Evolutionary conservation across 2,888 invertebrate species (phyloP).

Genomic region (Leptodirus hochenwartii): DNA sequence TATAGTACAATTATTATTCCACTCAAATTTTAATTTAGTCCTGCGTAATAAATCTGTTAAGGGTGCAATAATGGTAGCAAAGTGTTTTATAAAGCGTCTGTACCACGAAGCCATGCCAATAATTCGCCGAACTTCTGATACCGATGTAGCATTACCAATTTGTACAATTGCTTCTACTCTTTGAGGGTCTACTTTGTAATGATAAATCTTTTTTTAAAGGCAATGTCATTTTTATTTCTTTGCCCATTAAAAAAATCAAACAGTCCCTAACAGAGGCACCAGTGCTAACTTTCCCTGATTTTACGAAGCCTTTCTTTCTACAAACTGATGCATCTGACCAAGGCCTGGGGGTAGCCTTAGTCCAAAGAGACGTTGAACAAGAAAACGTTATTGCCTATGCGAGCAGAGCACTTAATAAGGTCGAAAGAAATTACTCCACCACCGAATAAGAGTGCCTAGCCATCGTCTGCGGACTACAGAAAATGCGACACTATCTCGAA

Average conservation of each 20-base stretch:
- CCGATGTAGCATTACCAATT: no score
- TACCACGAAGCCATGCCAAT: no score
- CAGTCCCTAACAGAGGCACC: slow-evolving; percentile 10
- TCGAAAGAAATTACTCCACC: slow-evolving; percentile 9
- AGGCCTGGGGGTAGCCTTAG: slow-evolving; percentile 8
- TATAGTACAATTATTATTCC: no score
- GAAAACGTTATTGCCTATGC: slow-evolving; percentile 8
- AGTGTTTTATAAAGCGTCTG: no score
- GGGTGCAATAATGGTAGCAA: no score
- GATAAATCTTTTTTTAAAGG: no score
- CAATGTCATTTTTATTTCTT: no score
- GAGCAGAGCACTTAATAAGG: slow-evolving; percentile 4
- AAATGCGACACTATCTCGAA: slow-evolving; percentile 13
- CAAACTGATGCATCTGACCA: slow-evolving; percentile 8
- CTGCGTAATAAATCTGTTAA: no score
- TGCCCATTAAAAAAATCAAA: slow-evolving; percentile 8
- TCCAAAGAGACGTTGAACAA: slow-evolving; percentile 6
- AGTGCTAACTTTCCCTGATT: slow-evolving; percentile 12
- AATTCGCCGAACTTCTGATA: no score
- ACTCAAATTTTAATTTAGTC: no score
- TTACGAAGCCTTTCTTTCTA: slow-evolving; percentile 9
- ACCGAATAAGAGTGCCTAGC: slow-evolving; percentile 14
- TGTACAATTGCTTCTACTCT: no score
- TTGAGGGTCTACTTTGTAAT: no score
- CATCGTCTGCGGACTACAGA: slow-evolving; percentile 15